Base-by-base conservation (phyloP, 2,888 invertebrate genomes). In the Lycia hirtaria region DNA sequence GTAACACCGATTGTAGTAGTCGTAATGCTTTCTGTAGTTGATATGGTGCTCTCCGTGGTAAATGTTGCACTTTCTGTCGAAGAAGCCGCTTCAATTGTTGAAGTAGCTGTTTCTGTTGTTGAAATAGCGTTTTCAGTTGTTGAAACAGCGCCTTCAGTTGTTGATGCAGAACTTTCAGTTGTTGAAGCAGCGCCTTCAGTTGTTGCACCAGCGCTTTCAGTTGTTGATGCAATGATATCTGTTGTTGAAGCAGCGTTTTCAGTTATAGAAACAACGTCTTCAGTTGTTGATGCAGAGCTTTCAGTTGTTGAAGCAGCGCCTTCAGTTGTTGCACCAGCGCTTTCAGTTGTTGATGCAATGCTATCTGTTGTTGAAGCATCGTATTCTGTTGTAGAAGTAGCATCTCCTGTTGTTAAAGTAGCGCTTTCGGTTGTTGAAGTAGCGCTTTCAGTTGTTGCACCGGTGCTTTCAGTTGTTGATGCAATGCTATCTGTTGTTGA, bases 331-430 rank as follows among this genome's bases (percentile, higher is more conserved):
- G 24, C 22, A 12, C n/a, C 4, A n/a, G n/a, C n/a, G n/a, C 2
- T 6, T 19, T 20, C 19, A 12, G 38, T 38, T 20, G 37, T 37
- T 5, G 37, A 14, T 14, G 38, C 17, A 2, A 33, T 26, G 3
- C 32, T 9, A 1, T 35, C 51, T 24, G 64, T 52, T 32, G 69
- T 22, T n/a, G 63, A 32, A 4, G 1, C 19, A 37, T n/a, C 6
- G 15, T 12, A 10, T 47, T 47, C 51, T 24, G 51, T 40, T 9
- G 50, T 33, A 14, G 45, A 22, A 10, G 14, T 0, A 26, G 7
- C 14, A 14, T 3, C 15, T 7, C 45, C 24, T 9, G 45, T 44
- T 33, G 56, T 45, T 14, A 26, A n/a, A 1, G 14, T 3, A 22
- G 9, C 12, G 43, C 1, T 15, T 20, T 45, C 35, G 10, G 47